These are phyloP conservation scores for Sebastes paucispinis DNA, from an alignment of 2,797 vertebrate genomes.

Conservation along the genomic window DNA sequence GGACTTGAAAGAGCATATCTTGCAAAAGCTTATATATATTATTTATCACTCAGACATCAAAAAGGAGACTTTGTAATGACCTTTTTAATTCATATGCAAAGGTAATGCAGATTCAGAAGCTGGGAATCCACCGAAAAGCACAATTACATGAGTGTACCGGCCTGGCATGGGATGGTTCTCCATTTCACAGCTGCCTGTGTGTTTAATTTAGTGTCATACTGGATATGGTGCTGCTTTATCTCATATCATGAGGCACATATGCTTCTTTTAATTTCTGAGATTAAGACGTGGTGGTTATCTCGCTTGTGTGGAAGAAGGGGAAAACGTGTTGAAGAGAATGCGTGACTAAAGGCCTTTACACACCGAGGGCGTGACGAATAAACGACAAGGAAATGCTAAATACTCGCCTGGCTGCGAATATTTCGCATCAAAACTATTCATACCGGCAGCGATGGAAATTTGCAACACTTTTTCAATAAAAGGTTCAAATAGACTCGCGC, in stretches of 20 bases:
- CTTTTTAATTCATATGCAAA: conserved; percentile 80
- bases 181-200: conserved; percentile 50
- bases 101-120: conserved; percentile 69
- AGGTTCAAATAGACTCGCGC: not conserved
- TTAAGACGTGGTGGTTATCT: conserved; percentile 46
- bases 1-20: conserved; percentile 83
- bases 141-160: not conserved
- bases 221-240: conserved; percentile 46
- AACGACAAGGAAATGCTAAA: not conserved
- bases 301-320: not conserved
- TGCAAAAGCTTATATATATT: conserved; percentile 81
- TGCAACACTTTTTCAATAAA: not conserved
- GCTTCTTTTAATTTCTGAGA: conserved; percentile 56
- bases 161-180: conserved; percentile 7
- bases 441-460: not conserved
- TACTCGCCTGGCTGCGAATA: not conserved
- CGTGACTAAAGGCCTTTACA: not conserved
- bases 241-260: conserved; percentile 20
- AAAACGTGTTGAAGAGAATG: not conserved
- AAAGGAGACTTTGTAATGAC: conserved; percentile 80
- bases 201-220: conserved; percentile 62
- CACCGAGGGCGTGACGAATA: not conserved
- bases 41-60: conserved; percentile 81
- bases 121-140: conserved; percentile 51
- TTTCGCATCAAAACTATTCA: not conserved